Conservation (phyloP, 2,113 vertebrate genomes). For the Aptenodytes patagonicus region DNA sequence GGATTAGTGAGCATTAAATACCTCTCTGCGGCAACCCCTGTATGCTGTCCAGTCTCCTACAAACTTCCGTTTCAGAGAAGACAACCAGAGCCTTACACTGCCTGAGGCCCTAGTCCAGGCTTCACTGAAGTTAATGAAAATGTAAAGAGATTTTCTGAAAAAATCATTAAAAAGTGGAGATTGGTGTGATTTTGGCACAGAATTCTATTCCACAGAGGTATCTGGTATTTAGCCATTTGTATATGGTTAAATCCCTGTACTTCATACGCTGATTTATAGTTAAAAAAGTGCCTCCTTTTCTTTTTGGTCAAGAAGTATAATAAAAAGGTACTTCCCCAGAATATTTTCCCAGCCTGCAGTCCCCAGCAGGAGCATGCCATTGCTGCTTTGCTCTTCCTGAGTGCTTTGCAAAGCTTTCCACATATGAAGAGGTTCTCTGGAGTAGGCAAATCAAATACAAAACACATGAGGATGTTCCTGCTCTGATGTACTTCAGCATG, state of each 20-base stretch:
- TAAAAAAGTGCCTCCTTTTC: neutral
- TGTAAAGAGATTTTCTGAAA: neutral
- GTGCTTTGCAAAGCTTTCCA: neutral
- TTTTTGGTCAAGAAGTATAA: neutral
- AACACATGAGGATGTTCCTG: neutral
- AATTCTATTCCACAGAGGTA: neutral
- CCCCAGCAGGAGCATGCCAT: neutral
- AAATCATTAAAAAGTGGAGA: neutral
- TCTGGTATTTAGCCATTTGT: neutral
- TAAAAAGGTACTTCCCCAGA: neutral
- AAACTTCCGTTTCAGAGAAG: neutral
- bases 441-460: neutral
- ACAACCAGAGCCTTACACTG: neutral
- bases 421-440: neutral
- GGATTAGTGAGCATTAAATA: neutral
- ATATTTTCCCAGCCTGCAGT: neutral
- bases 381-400: neutral
- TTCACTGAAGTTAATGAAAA: neutral
- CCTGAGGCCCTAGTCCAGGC: neutral
- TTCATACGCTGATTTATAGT: neutral
- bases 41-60: neutral
- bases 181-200: neutral
- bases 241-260: neutral
- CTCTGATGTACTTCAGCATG: neutral
- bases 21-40: neutral